phyloP scores from a whole-genome alignment of 2,113 vertebrate species.

The Platanista minor region DNA sequence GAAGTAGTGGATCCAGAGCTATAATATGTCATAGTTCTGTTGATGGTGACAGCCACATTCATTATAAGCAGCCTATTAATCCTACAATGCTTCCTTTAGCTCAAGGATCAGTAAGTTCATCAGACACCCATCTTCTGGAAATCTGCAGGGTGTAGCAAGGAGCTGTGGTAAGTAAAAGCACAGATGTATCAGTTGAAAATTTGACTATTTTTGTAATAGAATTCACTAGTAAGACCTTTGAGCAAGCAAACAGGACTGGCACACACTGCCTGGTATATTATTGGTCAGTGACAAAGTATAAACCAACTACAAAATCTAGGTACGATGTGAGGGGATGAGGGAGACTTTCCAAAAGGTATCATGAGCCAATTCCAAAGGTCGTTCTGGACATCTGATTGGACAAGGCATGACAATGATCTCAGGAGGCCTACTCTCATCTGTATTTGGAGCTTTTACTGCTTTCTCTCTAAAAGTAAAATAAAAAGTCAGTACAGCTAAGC shows the following conservation, averaged over 20 bases:
- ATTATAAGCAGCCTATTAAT: conserved; percentile 36
- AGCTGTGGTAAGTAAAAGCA: neutral
- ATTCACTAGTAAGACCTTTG: neutral
- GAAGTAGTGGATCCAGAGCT: neutral
- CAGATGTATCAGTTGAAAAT: neutral
- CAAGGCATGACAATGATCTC: neutral
- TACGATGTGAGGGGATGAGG: accelerated
- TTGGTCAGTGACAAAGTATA: neutral
- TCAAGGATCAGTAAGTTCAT: neutral
- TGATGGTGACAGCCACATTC: conserved; percentile 31
- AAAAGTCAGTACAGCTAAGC: neutral
- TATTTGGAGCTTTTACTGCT: neutral
- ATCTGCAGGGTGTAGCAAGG: neutral
- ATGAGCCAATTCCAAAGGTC: neutral
- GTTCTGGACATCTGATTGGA: neutral
- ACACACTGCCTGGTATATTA: neutral
- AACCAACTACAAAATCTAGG: neutral
- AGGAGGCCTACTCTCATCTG: neutral
- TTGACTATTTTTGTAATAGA: neutral
- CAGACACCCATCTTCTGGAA: neutral
- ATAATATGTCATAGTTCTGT: conserved; percentile 42
- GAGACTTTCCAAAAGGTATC: neutral
- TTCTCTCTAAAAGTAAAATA: neutral
- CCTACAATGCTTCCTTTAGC: neutral
- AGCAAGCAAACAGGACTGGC: neutral